Evolutionary conservation across 2,888 invertebrate species (phyloP), one percentile per base, ranked within the genome.

Genomic region (Catotricha subobsoleta): DNA sequence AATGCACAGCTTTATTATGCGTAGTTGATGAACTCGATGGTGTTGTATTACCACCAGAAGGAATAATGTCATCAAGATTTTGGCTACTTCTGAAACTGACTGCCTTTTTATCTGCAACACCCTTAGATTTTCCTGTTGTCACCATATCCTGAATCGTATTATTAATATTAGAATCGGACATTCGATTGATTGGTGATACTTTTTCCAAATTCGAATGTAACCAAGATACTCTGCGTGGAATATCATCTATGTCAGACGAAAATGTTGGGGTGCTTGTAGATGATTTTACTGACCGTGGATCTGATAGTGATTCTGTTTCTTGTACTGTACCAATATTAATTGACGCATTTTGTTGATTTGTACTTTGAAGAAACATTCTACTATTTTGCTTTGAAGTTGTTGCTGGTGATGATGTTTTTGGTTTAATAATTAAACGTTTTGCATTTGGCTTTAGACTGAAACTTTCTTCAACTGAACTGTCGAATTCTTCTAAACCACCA

Each of bases 401-500:
- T 28, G 16, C 18, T 41, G 31, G 42, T 42, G 33, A 39, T 40
- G 39, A 45, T 15, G 49, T 46, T 47, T 68, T 70, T 3, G 74
- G 72, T 16, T 78, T 72, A 6, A 87, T 64, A 3, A 80, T 74
- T 12, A 88, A 67, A 3, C 83, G 74, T 55, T 84, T 86, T 2
- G 81, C 68, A 50, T 72, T 76, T 9, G 72, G 74, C 52, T 66
- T 76, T 46, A 66, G 56, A 45, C 60, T 69, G 47, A 69, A 64
- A 50, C 66, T 68, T 49, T 71, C 71, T 43, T 75, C 70, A 1
- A 77, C 53, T 36, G 68, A 69, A 6, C 72, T 68, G 54, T 83
- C 81, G 9, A 79, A 77, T 50, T 88, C 87, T 48, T 83, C 83
- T 2, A 88, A 61, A 0, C 88, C 90, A 53, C 88, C 90, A 59